phyloP scores from a whole-genome alignment of 1,140 invertebrate species.

The Solenopsis fugax region DNA sequence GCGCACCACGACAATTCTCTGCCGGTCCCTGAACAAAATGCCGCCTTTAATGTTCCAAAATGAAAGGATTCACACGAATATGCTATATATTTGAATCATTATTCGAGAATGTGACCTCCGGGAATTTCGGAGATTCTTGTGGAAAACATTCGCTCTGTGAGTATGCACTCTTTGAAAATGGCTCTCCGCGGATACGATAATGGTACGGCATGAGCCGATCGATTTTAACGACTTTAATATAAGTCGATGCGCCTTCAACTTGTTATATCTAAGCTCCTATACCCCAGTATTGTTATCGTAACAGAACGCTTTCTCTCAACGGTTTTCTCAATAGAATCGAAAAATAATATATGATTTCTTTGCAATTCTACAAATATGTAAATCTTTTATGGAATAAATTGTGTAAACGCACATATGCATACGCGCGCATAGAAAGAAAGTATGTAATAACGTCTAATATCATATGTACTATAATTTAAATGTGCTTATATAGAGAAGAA shows the following conservation, averaged over 20 bases:
- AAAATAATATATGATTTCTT: neutral
- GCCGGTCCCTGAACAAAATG: neutral
- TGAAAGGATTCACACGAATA: slow-evolving; percentile 33
- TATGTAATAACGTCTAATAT: no score
- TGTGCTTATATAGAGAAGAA: no score
- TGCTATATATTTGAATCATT: slow-evolving; percentile 40
- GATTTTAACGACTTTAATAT: slow-evolving; percentile 67
- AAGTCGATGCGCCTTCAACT: slow-evolving; percentile 2
- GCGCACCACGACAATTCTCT: neutral
- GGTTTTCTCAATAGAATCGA: slow-evolving; percentile 1
- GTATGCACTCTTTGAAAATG: slow-evolving; percentile 29
- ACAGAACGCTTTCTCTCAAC: neutral
- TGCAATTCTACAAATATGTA: neutral
- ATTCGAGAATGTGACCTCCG: slow-evolving; percentile 19
- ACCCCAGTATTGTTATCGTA: neutral
- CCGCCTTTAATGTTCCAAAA: slow-evolving; percentile 27
- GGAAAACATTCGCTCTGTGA: slow-evolving; percentile 15
- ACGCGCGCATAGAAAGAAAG: neutral
- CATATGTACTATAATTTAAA: no score
- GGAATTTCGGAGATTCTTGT: slow-evolving; percentile 48
- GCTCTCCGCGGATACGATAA: slow-evolving; percentile 15
- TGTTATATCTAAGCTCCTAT: neutral
- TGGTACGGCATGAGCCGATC: slow-evolving; percentile 9
- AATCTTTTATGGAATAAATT: neutral
- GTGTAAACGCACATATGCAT: neutral